Evolutionary conservation across 1,140 invertebrate species (phyloP).

Genomic region (Micrasema minimum): DNA sequence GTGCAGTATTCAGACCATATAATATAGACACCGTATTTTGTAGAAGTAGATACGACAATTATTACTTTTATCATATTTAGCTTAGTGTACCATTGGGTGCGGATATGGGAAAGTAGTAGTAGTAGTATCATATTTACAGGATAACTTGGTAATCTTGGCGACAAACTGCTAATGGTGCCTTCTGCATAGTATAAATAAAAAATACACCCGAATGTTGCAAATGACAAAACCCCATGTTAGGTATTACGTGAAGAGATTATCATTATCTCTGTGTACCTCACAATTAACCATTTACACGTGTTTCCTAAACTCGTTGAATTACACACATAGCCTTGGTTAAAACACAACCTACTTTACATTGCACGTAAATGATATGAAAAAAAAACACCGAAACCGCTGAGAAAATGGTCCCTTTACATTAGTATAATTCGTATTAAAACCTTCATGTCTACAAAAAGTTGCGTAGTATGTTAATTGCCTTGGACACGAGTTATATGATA

Average conservation of each 20-base stretch:
- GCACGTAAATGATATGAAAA: not conserved
- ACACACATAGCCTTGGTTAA: constrained; percentile 35
- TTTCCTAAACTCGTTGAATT: constrained; percentile 46
- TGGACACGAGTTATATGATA: not conserved
- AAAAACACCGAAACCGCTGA: not conserved
- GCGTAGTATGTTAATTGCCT: constrained; percentile 1
- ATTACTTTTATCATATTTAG: too few relatives aligned
- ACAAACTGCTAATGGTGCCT: too few relatives aligned
- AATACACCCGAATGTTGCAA: too few relatives aligned
- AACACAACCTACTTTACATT: not conserved
- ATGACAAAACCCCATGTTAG: not conserved
- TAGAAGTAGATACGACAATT: too few relatives aligned
- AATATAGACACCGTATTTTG: too few relatives aligned
- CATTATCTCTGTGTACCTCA: constrained; percentile 25
- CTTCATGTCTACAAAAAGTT: not conserved
- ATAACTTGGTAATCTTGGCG: too few relatives aligned
- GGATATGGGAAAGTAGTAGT: too few relatives aligned
- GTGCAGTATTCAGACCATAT: too few relatives aligned
- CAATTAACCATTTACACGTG: constrained; percentile 47
- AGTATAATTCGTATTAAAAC: not conserved
- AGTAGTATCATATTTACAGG: too few relatives aligned
- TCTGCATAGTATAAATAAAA: too few relatives aligned
- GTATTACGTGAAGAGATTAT: constrained; percentile 29
- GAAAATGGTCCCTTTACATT: too few relatives aligned
- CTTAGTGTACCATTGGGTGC: too few relatives aligned